These are phyloP conservation scores for Agrotis puta DNA, from an alignment of 2,888 invertebrate species.

Conservation along the genomic window DNA sequence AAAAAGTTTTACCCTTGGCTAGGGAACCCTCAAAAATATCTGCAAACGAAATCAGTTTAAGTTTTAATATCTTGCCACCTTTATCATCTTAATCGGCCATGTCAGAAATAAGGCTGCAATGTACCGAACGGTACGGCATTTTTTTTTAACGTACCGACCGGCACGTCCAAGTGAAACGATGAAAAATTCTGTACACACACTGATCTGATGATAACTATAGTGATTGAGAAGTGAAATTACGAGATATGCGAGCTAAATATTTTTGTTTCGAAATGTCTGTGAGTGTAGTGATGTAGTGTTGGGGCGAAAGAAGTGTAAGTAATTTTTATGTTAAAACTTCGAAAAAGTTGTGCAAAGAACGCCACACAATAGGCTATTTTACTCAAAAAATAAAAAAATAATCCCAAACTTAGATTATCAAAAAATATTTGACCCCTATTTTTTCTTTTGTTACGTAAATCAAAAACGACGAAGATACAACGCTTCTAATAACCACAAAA, in stretches of 20 bases:
- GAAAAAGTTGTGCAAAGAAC: neutral
- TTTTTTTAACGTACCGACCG: constrained; percentile 52
- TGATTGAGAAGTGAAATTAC: constrained; percentile 74
- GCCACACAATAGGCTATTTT: too few relatives aligned
- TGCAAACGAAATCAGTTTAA: constrained; percentile 40
- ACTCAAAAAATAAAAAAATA: too few relatives aligned
- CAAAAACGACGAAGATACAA: too few relatives aligned
- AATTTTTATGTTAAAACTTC: too few relatives aligned
- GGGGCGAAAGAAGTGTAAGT: neutral
- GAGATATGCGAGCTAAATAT: constrained; percentile 63
- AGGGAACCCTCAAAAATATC: constrained; percentile 18
- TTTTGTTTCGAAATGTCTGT: constrained; percentile 61
- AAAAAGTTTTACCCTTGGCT: too few relatives aligned
- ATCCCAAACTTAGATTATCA: too few relatives aligned
- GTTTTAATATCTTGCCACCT: constrained; percentile 60
- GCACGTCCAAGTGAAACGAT: constrained; percentile 55
- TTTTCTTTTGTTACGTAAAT: too few relatives aligned
- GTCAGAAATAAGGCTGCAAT: constrained; percentile 72
- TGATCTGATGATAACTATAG: constrained; percentile 68
- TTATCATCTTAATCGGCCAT: constrained; percentile 76
- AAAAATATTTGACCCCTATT: too few relatives aligned
- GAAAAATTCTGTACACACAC: constrained; percentile 71
- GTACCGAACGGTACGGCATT: constrained; percentile 43
- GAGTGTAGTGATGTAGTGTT: constrained; percentile 30
- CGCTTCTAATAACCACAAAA: too few relatives aligned